phyloP scores from a whole-genome alignment of 2,797 vertebrate genomes.

The Pangasius sanitwongsei region DNA sequence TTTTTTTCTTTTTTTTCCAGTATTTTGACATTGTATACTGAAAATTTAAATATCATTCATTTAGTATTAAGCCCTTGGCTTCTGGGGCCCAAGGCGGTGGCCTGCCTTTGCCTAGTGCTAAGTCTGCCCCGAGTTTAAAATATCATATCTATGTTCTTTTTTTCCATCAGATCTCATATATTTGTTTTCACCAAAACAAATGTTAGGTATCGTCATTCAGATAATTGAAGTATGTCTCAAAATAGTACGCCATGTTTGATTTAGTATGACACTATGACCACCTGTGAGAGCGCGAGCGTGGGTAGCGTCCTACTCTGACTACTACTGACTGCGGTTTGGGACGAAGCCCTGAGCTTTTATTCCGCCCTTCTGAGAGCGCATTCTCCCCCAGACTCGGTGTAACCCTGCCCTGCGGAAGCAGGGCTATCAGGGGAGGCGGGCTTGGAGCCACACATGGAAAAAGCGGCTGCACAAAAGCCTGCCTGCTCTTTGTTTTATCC shows the following conservation, averaged over 20 bases:
- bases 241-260: neutral
- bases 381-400: slow-evolving; percentile 49
- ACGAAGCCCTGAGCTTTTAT: neutral
- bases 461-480: slow-evolving; percentile 48
- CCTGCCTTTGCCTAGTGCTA: no score
- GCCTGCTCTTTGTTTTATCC: slow-evolving; percentile 57
- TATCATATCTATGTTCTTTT: neutral
- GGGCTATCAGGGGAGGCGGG: slow-evolving; percentile 52
- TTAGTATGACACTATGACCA: neutral
- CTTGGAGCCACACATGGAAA: slow-evolving; percentile 49
- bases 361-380: neutral
- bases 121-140: neutral
- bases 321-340: neutral
- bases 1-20: no score
- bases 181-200: neutral
- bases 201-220: neutral
- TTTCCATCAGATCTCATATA: neutral
- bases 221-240: neutral
- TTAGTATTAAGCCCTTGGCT: no score
- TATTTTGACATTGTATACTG: no score
- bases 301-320: neutral
- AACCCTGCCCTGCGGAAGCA: slow-evolving; percentile 70
- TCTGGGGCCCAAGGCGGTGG: no score
- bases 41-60: no score
- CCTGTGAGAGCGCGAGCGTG: slow-evolving; percentile 11